Evolutionary conservation across 2,113 vertebrate genomes (phyloP).

Genomic region (Morone chrysops): DNA sequence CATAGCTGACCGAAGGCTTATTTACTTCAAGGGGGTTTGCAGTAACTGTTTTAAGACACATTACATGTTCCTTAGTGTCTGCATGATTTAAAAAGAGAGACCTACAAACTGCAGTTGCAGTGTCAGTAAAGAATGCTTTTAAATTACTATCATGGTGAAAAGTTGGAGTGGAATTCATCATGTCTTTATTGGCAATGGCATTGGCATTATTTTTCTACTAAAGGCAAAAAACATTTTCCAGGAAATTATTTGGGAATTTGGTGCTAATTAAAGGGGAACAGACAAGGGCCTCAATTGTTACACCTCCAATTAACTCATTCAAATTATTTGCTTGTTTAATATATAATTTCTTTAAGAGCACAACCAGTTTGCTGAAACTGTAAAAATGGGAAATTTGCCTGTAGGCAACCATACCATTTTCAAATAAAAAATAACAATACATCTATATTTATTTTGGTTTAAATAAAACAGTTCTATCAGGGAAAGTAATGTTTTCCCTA

Average conservation of each 20-base stretch:
- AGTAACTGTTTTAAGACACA: neutral
- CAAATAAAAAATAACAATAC: neutral
- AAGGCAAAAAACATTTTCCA: neutral
- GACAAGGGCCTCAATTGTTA: too few relatives aligned
- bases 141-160: slow-evolving; percentile 4
- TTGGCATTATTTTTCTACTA: neutral
- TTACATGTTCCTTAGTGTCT: slow-evolving; percentile 3
- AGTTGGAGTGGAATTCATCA: slow-evolving; percentile 18
- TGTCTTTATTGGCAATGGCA: neutral
- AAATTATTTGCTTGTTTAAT: neutral
- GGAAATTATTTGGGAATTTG: too few relatives aligned
- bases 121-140: slow-evolving; percentile 39
- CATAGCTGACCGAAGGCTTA: neutral
- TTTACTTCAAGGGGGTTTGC: slow-evolving; percentile 2
- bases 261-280: neutral
- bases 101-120: slow-evolving; percentile 34
- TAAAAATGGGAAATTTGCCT: neutral
- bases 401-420: too few relatives aligned
- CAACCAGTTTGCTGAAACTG: neutral
- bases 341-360: neutral
- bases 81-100: slow-evolving; percentile 34
- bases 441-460: neutral
- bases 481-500: neutral
- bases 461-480: neutral
- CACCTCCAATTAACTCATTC: neutral